Evolutionary conservation across 2,888 invertebrate species (phyloP).

Genomic region (Nudaria mundana): DNA sequence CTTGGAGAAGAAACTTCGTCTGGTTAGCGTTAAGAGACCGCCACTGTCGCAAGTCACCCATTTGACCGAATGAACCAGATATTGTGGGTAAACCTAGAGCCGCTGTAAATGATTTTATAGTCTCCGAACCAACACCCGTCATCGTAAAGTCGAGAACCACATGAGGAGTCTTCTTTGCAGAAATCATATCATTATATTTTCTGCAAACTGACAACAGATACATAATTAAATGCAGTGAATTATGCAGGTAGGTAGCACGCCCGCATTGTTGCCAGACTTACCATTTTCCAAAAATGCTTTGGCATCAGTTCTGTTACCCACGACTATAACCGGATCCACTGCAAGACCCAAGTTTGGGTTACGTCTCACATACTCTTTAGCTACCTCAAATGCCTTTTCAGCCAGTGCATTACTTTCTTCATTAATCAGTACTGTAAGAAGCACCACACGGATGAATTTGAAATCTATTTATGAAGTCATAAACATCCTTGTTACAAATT

Average conservation of each 20-base stretch:
- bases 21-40: constrained; percentile 86
- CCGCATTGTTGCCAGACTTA: constrained; percentile 64
- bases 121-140: constrained; percentile 90
- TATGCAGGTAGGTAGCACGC: too few relatives aligned
- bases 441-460: constrained; percentile 9
- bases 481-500: constrained; percentile 7
- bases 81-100: constrained; percentile 91
- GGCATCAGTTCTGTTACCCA: constrained; percentile 87
- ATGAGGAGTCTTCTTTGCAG: constrained; percentile 86
- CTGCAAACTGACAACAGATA: constrained; percentile 87
- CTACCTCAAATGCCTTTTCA: constrained; percentile 86
- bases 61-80: constrained; percentile 92
- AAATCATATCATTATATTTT: constrained; percentile 84
- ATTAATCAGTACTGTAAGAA: constrained; percentile 85
- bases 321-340: constrained; percentile 82
- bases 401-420: constrained; percentile 88
- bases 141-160: constrained; percentile 91
- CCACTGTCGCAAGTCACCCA: constrained; percentile 92
- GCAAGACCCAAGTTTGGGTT: constrained; percentile 85
- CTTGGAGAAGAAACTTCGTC: constrained; percentile 88
- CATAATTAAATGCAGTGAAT: too few relatives aligned
- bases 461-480: constrained; percentile 10
- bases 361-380: constrained; percentile 85
- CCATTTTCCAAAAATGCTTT: constrained; percentile 85
- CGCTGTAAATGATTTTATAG: constrained; percentile 91